Evolutionary conservation across 2,797 vertebrate species (phyloP), one percentile per base, ranked within the genome.

Genomic region (Sebastes flavidus): DNA sequence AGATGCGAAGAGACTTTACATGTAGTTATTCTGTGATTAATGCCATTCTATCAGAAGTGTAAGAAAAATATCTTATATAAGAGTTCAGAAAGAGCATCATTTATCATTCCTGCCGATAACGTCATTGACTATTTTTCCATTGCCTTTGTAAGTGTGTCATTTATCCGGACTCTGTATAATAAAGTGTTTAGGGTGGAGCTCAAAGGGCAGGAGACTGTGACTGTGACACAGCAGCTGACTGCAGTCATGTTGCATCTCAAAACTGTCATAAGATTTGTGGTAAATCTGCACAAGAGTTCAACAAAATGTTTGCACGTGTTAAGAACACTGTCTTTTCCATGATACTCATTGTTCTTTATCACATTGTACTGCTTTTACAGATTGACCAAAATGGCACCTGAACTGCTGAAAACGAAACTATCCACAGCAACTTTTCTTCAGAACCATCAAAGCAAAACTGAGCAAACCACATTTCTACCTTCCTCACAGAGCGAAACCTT

Each of bases 311-410:
- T 55, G 16, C 58, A 6, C 54, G 10, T 54, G 46, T 18, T 12
- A 20, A 25, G 3, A 63, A 22, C 2, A 4, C 3, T 9, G 16
- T 74, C 1, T 10, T 54, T 38, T 12, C 14, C 13, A 7, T 59
- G 8, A 61, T 13, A 6, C 12, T 63, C 1, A 30, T 8, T 8
- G 16, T 1, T 70, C 58, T 74, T 71, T 14, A 2, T 68, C 24
- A 61, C 12, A 22, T 65, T 65, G 1, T 56, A 0, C 52, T 54
- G 7, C 5, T 84, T 84, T 73, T 52, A 30, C 81, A 93, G 91
- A 78, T 22, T 14, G 11, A 52, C 25, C 14, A 63, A 10, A 66
- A 82, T 76, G 85, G 16, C n/a, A 24, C 49, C 14, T 72, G 80
- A 73, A 18, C 55, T 9, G 10, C 69, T 20, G 30, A 36, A 55